phyloP scores from a whole-genome alignment of 2,888 invertebrate genomes.

The Drosophila pullipes region DNA sequence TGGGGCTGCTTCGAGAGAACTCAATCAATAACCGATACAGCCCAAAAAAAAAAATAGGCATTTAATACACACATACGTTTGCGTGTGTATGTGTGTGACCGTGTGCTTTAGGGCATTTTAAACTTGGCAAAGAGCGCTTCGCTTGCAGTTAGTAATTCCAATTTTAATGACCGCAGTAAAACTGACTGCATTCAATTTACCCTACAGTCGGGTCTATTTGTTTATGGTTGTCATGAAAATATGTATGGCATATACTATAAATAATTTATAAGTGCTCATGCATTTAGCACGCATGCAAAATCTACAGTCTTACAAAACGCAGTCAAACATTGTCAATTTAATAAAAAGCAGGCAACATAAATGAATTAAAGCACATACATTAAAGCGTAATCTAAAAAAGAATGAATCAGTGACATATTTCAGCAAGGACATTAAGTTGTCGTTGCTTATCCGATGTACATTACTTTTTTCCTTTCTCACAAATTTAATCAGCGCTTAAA shows the following conservation, averaged over 20 bases:
- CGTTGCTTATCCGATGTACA: constrained; percentile 29
- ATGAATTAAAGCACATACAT: constrained; percentile 9
- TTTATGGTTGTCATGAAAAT: neutral
- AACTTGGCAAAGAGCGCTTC: constrained; percentile 21
- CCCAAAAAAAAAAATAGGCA: constrained; percentile 4
- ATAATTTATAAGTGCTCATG: neutral
- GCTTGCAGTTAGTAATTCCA: constrained; percentile 39
- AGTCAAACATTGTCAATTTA: neutral
- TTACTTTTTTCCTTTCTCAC: constrained; percentile 14
- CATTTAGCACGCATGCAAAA: neutral
- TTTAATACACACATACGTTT: constrained; percentile 15
- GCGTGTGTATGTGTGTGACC: neutral
- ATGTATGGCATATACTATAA: neutral
- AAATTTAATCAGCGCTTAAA: constrained; percentile 28
- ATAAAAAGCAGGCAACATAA: constrained; percentile 1
- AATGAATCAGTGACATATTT: constrained; percentile 11
- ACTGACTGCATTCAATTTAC: neutral
- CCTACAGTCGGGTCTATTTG: neutral
- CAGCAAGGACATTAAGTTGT: constrained; percentile 24
- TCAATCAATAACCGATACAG: constrained; percentile 63
- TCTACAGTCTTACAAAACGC: neutral
- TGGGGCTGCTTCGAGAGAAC: constrained; percentile 42
- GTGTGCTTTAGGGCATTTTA: constrained; percentile 1
- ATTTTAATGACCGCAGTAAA: constrained; percentile 27
- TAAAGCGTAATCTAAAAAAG: constrained; percentile 6